Conservation (phyloP, 2,888 invertebrate species). For the Chaetogeoica ovagalla region DNA sequence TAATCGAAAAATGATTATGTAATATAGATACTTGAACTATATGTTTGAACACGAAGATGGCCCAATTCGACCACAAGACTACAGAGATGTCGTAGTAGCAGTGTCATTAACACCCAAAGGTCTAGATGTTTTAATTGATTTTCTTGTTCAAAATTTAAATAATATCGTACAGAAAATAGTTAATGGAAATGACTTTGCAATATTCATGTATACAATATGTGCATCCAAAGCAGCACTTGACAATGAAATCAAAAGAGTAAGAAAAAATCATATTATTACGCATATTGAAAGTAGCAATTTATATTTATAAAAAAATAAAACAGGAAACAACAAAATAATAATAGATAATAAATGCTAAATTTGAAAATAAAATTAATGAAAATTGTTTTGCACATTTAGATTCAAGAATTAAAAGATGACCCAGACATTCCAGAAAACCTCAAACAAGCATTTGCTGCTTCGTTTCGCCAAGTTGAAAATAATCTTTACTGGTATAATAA, state of each 20-base stretch:
- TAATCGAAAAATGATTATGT: background rate
- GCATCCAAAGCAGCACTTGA: conserved; percentile 24
- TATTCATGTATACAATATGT: conserved; percentile 10
- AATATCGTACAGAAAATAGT: background rate
- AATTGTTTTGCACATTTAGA: background rate
- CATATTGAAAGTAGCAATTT: too few species aligned
- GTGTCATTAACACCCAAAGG: background rate
- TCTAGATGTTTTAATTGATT: conserved; percentile 15
- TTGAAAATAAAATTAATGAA: background rate
- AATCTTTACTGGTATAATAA: conserved; percentile 19
- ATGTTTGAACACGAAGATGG: background rate
- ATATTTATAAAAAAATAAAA: background rate
- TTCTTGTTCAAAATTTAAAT: conserved; percentile 1
- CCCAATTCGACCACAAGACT: conserved; percentile 19
- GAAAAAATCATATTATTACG: background rate
- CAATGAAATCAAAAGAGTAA: conserved; percentile 19
- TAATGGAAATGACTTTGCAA: conserved; percentile 7
- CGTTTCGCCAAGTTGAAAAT: background rate
- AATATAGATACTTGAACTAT: conserved; percentile 19
- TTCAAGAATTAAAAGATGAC: conserved; percentile 10
- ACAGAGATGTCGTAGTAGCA: background rate
- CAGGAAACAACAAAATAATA: too few species aligned
- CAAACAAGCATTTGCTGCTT: background rate
- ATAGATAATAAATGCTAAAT: background rate
- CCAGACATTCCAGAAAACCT: background rate